Conservation (phyloP, 64 coral and sea anemone genomes). For the Catalaphyllia jardinei region DNA sequence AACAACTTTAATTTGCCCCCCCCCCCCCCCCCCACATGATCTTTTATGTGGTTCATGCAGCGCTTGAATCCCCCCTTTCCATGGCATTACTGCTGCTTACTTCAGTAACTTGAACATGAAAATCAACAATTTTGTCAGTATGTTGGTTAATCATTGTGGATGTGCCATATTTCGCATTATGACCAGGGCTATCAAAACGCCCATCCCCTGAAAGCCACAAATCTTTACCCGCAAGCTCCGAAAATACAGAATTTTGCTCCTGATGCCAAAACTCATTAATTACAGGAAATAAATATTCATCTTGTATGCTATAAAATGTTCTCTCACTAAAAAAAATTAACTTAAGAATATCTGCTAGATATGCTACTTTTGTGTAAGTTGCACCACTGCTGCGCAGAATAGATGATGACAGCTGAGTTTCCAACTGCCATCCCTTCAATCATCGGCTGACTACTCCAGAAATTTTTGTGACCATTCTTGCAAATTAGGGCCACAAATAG, state of each 20-base stretch:
- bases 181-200: conserved; percentile 2
- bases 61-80: conserved; percentile 46
- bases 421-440: conserved; percentile 26
- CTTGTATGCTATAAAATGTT: conserved; percentile 55
- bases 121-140: conserved; percentile 10
- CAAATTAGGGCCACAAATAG: no score
- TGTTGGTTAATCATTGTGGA: conserved; percentile 24
- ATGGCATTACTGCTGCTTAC: conserved; percentile 61
- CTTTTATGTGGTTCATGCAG: conserved; percentile 19
- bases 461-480: no score
- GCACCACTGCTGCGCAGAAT: conserved; percentile 47
- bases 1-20: neutral
- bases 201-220: conserved; percentile 33
- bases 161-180: conserved; percentile 43
- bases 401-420: conserved; percentile 42
- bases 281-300: conserved; percentile 47
- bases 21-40: no score
- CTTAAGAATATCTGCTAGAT: conserved; percentile 7
- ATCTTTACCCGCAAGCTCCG: neutral
- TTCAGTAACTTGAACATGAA: conserved; percentile 52
- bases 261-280: conserved; percentile 28
- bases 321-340: conserved; percentile 49
- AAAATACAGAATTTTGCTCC: conserved; percentile 15
- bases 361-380: conserved; percentile 42
- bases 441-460: neutral